Evolutionary conservation across 2,113 vertebrate genomes (phyloP).

Genomic region (Siphamia tubifer): DNA sequence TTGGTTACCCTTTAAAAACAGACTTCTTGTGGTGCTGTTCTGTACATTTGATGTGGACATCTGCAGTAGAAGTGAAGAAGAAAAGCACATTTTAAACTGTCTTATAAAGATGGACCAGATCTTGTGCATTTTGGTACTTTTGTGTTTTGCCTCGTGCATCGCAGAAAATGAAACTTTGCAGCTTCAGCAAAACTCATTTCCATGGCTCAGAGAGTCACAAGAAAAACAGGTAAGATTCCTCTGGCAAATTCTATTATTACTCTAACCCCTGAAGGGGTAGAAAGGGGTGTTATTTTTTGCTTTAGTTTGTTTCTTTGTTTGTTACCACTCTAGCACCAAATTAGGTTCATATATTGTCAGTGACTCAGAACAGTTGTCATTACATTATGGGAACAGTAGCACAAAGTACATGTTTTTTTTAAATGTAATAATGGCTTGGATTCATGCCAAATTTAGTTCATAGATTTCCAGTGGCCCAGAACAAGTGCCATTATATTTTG

Average conservation of each 20-base stretch:
- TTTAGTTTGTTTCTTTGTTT: too few species aligned
- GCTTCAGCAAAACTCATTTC: background rate
- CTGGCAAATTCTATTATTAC: background rate
- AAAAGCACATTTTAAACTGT: background rate
- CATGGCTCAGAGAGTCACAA: background rate
- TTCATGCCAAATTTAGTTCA: too few species aligned
- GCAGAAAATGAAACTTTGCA: constrained; percentile 6
- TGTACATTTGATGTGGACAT: background rate
- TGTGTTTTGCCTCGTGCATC: constrained; percentile 20
- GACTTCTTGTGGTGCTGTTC: background rate
- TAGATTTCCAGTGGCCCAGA: too few species aligned
- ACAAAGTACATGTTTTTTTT: too few species aligned
- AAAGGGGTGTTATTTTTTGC: too few species aligned
- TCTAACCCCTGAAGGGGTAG: too few species aligned
- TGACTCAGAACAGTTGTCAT: too few species aligned
- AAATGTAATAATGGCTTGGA: too few species aligned
- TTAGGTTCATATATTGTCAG: too few species aligned
- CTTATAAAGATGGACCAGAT: constrained; percentile 19
- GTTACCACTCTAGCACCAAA: too few species aligned
- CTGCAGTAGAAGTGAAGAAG: background rate
- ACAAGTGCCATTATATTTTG: too few species aligned
- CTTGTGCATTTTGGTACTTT: constrained; percentile 28
- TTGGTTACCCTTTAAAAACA: constrained; percentile 38
- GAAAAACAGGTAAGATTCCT: constrained; percentile 36
- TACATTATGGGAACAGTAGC: too few species aligned